Conservation (phyloP, 2,797 vertebrate species). For the Phrynocephalus forsythii region DNA sequence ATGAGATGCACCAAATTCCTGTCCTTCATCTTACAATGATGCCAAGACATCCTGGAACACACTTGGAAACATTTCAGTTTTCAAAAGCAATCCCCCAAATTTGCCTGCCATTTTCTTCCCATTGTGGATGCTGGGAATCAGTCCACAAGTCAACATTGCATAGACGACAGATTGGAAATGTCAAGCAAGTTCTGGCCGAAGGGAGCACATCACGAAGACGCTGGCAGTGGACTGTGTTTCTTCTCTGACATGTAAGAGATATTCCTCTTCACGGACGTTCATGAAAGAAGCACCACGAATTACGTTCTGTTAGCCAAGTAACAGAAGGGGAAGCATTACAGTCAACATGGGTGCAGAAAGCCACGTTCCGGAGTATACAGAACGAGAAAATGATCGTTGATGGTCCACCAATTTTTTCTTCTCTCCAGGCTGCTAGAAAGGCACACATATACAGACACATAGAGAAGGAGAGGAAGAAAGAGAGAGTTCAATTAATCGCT, state of each 20-base stretch:
- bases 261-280: conserved; percentile 41
- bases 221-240: conserved; percentile 22
- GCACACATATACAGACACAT: conserved; percentile 35
- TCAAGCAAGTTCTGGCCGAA: not conserved
- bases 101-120: not conserved
- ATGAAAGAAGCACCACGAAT: conserved; percentile 38
- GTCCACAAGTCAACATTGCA: not conserved
- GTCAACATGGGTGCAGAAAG: conserved; percentile 57
- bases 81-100: not conserved
- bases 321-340: conserved; percentile 57
- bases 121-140: not conserved
- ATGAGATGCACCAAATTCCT: not conserved
- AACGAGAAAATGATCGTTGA: conserved; percentile 52
- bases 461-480: no score
- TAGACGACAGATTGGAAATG: not conserved
- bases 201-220: not conserved
- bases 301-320: conserved; percentile 64
- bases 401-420: conserved; percentile 58
- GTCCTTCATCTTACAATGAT: conserved; percentile 27
- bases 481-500: not conserved
- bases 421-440: conserved; percentile 65
- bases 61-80: conserved; percentile 46
- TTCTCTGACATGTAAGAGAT: conserved; percentile 22
- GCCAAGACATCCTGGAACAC: conserved; percentile 23
- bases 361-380: conserved; percentile 62